Conservation (phyloP, 2,888 invertebrate species). For the Oconnorella tubifera region DNA sequence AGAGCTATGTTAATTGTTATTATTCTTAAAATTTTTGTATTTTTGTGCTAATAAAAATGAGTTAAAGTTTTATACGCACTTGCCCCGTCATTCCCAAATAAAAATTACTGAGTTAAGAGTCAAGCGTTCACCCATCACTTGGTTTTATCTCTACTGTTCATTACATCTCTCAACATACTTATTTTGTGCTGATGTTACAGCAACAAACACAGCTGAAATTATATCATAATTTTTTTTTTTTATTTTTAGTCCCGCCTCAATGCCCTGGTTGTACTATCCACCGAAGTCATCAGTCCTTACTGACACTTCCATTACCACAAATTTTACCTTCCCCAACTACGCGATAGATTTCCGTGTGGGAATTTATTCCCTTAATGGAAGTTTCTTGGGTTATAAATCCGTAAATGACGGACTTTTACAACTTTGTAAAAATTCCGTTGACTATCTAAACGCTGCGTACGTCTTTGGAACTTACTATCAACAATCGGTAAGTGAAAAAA, state of each 20-base stretch:
- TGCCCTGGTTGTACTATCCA: slow-evolving; percentile 46
- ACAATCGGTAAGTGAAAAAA: slow-evolving; percentile 14
- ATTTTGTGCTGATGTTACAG: too few relatives aligned
- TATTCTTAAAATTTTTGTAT: too few relatives aligned
- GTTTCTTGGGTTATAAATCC: slow-evolving; percentile 47
- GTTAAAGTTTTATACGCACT: too few relatives aligned
- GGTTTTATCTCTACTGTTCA: too few relatives aligned
- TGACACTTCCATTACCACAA: slow-evolving; percentile 38
- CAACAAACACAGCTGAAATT: too few relatives aligned
- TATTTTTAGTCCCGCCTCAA: slow-evolving; percentile 38
- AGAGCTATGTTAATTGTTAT: too few relatives aligned
- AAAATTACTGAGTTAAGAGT: too few relatives aligned
- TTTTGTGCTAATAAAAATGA: too few relatives aligned
- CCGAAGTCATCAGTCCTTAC: slow-evolving; percentile 26
- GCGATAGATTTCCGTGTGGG: slow-evolving; percentile 40
- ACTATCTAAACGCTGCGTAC: slow-evolving; percentile 49
- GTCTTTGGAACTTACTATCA: slow-evolving; percentile 53
- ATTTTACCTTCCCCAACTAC: slow-evolving; percentile 41
- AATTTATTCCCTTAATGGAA: slow-evolving; percentile 49
- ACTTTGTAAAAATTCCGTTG: slow-evolving; percentile 48
- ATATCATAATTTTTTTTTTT: too few relatives aligned
- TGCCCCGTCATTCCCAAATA: too few relatives aligned
- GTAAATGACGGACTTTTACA: slow-evolving; percentile 51
- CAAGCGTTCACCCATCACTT: too few relatives aligned
- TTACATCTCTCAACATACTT: too few relatives aligned